These are phyloP conservation scores for Eupithecia vulgata DNA, from an alignment of 2,888 invertebrate species.

Conservation along the genomic window DNA sequence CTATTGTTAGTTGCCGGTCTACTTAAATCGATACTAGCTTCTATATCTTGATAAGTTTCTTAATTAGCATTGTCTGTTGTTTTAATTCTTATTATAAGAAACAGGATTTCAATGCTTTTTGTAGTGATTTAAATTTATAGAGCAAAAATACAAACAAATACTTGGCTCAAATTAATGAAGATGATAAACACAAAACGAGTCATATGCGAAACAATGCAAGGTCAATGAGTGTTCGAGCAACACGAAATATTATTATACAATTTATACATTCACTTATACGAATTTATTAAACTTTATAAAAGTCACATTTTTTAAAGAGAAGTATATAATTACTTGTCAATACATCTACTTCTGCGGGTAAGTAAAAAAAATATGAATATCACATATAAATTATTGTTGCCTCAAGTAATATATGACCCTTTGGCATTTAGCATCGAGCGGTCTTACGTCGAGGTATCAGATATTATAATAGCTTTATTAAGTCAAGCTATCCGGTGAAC, in stretches of 20 bases:
- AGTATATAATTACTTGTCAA: constrained; percentile 43
- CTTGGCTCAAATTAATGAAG: constrained; percentile 38
- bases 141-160: constrained; percentile 16
- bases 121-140: background rate
- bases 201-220: constrained; percentile 45
- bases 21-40: constrained; percentile 71
- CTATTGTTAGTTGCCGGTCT: constrained; percentile 74
- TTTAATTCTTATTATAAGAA: constrained; percentile 2
- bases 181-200: constrained; percentile 39
- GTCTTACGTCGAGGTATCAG: constrained; percentile 73
- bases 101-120: background rate
- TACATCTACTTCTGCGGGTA: constrained; percentile 45
- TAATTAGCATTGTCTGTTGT: constrained; percentile 34
- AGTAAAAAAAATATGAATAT: constrained; percentile 52
- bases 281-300: background rate
- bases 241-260: constrained; percentile 29
- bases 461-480: constrained; percentile 84
- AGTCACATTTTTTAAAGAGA: background rate
- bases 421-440: constrained; percentile 71
- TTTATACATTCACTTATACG: constrained; percentile 7
- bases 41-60: constrained; percentile 40
- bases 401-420: constrained; percentile 60
- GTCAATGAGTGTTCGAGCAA: constrained; percentile 41
- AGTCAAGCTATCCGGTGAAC: constrained; percentile 74
- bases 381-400: constrained; percentile 59